Conservation (phyloP, 2,888 invertebrate species). For the Pteria penguin region DNA sequence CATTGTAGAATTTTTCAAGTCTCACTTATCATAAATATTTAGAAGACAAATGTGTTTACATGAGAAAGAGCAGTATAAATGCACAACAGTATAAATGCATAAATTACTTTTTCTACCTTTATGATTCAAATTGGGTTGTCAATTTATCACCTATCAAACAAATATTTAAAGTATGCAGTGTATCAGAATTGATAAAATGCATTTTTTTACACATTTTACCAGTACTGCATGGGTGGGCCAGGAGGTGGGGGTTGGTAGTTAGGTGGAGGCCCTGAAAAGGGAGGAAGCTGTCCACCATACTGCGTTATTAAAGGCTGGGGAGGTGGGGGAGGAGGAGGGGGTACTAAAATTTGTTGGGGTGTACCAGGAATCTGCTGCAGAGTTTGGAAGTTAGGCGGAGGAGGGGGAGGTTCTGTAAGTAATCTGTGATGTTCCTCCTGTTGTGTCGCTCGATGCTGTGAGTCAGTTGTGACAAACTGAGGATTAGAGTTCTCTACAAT, state of each 20-base stretch:
- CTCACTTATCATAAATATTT: no score
- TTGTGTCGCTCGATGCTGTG: slow-evolving; percentile 21
- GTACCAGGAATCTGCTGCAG: slow-evolving; percentile 34
- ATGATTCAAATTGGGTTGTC: no score
- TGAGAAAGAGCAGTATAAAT: no score
- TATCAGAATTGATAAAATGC: no score
- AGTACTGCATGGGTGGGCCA: slow-evolving; percentile 2
- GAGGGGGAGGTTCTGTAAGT: slow-evolving; percentile 25
- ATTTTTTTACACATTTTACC: no score
- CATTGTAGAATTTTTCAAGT: no score
- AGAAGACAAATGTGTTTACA: no score
- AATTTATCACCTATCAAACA: no score
- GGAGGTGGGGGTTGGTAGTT: slow-evolving; percentile 10
- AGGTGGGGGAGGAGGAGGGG: slow-evolving; percentile 42
- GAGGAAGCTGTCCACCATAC: slow-evolving; percentile 21
- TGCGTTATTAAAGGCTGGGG: slow-evolving; percentile 31
- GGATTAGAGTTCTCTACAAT: slow-evolving; percentile 6
- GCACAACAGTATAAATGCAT: no score
- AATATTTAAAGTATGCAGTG: no score
- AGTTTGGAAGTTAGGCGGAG: slow-evolving; percentile 33
- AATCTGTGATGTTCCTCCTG: slow-evolving; percentile 25
- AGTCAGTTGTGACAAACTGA: slow-evolving; percentile 5
- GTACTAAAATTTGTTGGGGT: slow-evolving; percentile 24
- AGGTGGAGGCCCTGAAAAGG: slow-evolving; percentile 19
- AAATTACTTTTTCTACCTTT: no score